phyloP scores from a whole-genome alignment of 2,888 invertebrate species.

The Helicoverpa assulta region DNA sequence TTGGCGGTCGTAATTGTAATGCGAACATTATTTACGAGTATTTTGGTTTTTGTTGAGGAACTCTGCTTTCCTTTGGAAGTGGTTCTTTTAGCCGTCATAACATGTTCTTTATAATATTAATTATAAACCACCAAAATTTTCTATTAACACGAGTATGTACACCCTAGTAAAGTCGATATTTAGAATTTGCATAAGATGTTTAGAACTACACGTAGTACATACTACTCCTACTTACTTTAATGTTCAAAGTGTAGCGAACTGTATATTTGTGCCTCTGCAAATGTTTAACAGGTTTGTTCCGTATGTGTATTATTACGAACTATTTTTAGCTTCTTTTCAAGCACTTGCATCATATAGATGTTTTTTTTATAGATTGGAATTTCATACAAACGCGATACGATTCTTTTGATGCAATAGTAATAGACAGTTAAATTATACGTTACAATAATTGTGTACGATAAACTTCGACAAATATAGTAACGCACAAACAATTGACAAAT shows the following conservation, averaged over 20 bases:
- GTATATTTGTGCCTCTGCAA: conserved; percentile 40
- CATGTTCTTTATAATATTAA: too few species aligned
- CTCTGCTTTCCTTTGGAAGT: neutral
- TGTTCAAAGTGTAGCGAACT: conserved; percentile 20
- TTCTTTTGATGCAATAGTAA: too few species aligned
- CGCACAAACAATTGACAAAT: conserved; percentile 26
- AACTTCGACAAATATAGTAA: conserved; percentile 2
- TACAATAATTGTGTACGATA: too few species aligned
- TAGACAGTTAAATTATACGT: too few species aligned
- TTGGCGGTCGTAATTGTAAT: neutral
- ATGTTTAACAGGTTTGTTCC: conserved; percentile 27
- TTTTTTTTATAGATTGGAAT: conserved; percentile 20
- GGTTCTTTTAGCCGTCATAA: too few species aligned
- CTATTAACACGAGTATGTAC: too few species aligned
- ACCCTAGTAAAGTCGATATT: neutral
- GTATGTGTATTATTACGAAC: conserved; percentile 8
- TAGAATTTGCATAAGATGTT: neutral
- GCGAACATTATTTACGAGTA: neutral
- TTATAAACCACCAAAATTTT: too few species aligned
- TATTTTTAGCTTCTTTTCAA: conserved; percentile 36
- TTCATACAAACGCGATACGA: too few species aligned
- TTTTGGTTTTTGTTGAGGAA: neutral
- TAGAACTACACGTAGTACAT: neutral
- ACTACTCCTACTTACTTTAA: neutral
- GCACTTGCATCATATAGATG: conserved; percentile 11